These are phyloP conservation scores for Apantesis nais DNA, from an alignment of 2,888 invertebrate species.

Conservation along the genomic window DNA sequence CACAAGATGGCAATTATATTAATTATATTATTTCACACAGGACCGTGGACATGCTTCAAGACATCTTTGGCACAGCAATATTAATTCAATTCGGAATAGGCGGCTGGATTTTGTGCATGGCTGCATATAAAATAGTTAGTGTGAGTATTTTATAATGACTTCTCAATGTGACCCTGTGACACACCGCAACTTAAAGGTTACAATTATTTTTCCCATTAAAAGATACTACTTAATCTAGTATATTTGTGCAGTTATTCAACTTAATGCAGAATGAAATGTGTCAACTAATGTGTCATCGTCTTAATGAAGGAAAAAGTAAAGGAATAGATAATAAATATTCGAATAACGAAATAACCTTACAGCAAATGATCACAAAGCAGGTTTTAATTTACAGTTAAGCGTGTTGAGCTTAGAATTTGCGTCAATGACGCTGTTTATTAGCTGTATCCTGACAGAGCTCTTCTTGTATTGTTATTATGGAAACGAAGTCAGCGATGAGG, in stretches of 20 bases:
- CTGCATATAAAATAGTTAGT: slow-evolving; percentile 73
- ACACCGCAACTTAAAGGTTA: not conserved
- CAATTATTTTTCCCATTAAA: not conserved
- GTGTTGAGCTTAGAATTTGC: slow-evolving; percentile 76
- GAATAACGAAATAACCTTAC: not conserved
- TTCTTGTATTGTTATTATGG: slow-evolving; percentile 86
- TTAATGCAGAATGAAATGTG: not conserved
- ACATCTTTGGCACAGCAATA: slow-evolving; percentile 70
- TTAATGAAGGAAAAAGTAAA: not conserved
- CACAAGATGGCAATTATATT: no score
- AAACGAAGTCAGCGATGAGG: slow-evolving; percentile 84
- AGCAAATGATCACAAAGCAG: not conserved
- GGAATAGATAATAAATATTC: not conserved
- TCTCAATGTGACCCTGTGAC: no score
- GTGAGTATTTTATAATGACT: slow-evolving; percentile 56
- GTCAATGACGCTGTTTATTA: slow-evolving; percentile 82
- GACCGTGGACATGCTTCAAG: slow-evolving; percentile 59
- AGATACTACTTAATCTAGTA: no score
- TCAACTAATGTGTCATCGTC: not conserved
- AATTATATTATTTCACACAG: slow-evolving; percentile 45
- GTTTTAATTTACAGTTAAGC: slow-evolving; percentile 54
- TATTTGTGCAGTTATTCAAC: no score
- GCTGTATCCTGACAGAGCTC: slow-evolving; percentile 83
- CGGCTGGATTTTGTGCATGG: slow-evolving; percentile 80
- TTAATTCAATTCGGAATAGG: slow-evolving; percentile 75